Percentiles rank a stretch among this genome's conserved stretches.
Evolutionary conservation across 2,797 vertebrate species (phyloP).

Genomic region (Clangula hyemalis): DNA sequence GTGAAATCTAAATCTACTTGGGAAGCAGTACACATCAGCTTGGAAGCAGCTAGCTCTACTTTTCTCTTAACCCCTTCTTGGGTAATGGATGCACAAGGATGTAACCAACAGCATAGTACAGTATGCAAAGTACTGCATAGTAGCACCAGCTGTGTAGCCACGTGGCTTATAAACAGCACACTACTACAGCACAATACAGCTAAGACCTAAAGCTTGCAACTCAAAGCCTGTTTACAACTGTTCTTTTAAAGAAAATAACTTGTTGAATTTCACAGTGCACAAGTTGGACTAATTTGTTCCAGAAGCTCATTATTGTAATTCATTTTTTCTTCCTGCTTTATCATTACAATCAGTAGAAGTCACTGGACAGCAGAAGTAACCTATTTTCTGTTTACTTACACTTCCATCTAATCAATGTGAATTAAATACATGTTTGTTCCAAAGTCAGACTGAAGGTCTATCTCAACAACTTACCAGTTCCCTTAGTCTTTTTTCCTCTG

Average conservation of each 20-base stretch:
- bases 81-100: not conserved
- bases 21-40: not conserved
- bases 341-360: not conserved
- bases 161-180: fast-evolving
- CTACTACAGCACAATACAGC: not conserved
- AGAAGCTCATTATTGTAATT: not conserved
- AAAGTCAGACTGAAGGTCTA: not conserved
- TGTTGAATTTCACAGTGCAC: not conserved
- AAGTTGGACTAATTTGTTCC: not conserved
- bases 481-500: not conserved
- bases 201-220: not conserved
- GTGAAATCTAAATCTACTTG: not conserved
- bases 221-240: not conserved
- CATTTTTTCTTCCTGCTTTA: conserved; percentile 11
- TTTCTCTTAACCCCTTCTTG: not conserved
- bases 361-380: not conserved
- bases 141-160: not conserved
- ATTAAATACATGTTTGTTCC: not conserved
- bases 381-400: not conserved
- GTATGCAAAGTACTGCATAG: too few species aligned
- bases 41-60: not conserved
- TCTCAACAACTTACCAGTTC: not conserved
- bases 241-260: not conserved
- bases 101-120: not conserved
- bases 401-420: not conserved